Evolutionary conservation across 2,888 invertebrate genomes (phyloP).

Genomic region (Eulithis prunata): DNA sequence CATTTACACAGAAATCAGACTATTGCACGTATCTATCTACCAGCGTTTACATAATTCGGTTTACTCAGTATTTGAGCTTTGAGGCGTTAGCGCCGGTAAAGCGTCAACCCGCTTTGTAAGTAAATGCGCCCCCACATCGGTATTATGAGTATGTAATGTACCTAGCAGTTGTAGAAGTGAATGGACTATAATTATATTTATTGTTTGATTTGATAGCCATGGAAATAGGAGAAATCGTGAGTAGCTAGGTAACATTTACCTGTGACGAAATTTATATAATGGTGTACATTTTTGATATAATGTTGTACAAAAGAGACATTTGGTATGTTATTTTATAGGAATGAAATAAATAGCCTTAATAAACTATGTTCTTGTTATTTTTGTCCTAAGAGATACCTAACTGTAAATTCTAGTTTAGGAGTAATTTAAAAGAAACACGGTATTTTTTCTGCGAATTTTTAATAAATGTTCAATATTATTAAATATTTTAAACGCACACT

Average conservation of each 20-base stretch:
- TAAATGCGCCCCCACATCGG: conserved; percentile 32
- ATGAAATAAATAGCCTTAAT: conserved; percentile 85
- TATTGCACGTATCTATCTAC: background rate
- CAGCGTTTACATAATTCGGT: background rate
- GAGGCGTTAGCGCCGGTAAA: conserved; percentile 2
- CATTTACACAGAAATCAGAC: conserved; percentile 6
- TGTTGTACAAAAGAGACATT: conserved; percentile 85
- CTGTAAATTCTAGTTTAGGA: too few relatives aligned
- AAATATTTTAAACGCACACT: conserved; percentile 60
- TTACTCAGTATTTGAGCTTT: background rate
- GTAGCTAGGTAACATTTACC: conserved; percentile 83
- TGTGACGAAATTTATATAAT: conserved; percentile 83
- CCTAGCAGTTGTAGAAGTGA: conserved; percentile 59
- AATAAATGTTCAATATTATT: conserved; percentile 64
- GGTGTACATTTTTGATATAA: conserved; percentile 86
- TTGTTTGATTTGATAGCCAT: conserved; percentile 72
- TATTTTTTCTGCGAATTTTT: conserved; percentile 59
- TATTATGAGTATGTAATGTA: conserved; percentile 62
- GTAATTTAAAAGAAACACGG: conserved; percentile 5
- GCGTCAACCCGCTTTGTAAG: conserved; percentile 20
- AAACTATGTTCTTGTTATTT: conserved; percentile 61
- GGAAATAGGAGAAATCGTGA: conserved; percentile 66
- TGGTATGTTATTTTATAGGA: conserved; percentile 86
- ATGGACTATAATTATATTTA: conserved; percentile 77
- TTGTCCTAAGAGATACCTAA: conserved; percentile 1